These are phyloP conservation scores for Eulimnadia texana DNA, from an alignment of 1,140 invertebrate species.

Conservation along the genomic window DNA sequence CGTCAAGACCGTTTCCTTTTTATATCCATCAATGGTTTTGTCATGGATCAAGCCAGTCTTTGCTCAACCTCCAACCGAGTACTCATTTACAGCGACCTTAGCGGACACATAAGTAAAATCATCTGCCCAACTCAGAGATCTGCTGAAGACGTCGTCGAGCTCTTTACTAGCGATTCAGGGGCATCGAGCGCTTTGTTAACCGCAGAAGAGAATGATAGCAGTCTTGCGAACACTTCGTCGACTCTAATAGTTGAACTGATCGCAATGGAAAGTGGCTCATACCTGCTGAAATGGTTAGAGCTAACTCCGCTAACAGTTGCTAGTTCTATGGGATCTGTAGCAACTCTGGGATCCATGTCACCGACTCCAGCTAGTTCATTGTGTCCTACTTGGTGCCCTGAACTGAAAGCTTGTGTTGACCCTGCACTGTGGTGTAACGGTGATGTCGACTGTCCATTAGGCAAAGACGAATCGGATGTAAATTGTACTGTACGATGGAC, in stretches of 20 bases:
- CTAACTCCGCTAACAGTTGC: constrained; percentile 34
- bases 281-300: constrained; percentile 68
- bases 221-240: constrained; percentile 23
- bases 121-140: constrained; percentile 47
- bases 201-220: constrained; percentile 15
- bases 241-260: constrained; percentile 57
- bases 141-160: constrained; percentile 47
- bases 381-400: constrained; percentile 64
- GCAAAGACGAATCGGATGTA: constrained; percentile 62
- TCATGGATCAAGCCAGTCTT: background rate
- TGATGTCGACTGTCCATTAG: constrained; percentile 65
- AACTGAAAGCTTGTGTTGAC: constrained; percentile 74
- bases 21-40: constrained; percentile 10
- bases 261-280: constrained; percentile 51
- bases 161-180: constrained; percentile 69
- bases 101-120: constrained; percentile 20
- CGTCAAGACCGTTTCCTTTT: constrained; percentile 10
- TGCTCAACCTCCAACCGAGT: background rate
- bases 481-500: constrained; percentile 20
- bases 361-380: constrained; percentile 25
- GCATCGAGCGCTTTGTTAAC: constrained; percentile 16
- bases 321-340: constrained; percentile 11
- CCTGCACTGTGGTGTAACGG: constrained; percentile 79
- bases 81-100: constrained; percentile 17
- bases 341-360: constrained; percentile 19